Conservation (phyloP, 2,113 vertebrate species). For the Microtus richardsoni region DNA sequence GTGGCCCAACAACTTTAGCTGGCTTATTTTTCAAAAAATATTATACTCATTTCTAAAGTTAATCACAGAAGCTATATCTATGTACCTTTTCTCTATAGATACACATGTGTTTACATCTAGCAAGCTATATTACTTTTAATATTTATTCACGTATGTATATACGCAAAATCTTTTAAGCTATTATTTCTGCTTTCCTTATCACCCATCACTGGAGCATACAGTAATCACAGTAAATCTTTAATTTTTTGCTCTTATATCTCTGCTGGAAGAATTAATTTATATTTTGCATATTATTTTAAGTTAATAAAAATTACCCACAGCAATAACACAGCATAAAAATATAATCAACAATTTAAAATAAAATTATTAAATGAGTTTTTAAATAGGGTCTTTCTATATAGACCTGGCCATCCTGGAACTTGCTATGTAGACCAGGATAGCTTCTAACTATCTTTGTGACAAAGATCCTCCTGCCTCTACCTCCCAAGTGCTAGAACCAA, state of each 20-base stretch:
- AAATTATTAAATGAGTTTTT: background rate
- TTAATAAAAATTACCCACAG: background rate
- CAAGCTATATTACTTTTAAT: background rate
- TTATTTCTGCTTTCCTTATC: slow-evolving; percentile 52
- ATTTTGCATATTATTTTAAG: slow-evolving; percentile 47
- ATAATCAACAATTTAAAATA: slow-evolving; percentile 38
- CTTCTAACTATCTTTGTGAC: background rate
- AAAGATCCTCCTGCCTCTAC: background rate
- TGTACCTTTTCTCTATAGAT: background rate
- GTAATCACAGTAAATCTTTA: slow-evolving; percentile 43
- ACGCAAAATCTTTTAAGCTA: background rate
- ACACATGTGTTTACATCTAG: background rate
- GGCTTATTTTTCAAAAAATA: slow-evolving; percentile 33
- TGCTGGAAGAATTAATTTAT: slow-evolving; percentile 47
- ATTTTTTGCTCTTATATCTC: slow-evolving; percentile 14
- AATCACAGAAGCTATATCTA: slow-evolving; percentile 13
- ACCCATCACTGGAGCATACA: background rate
- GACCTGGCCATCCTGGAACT: background rate
- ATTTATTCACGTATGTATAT: background rate
- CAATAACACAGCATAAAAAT: slow-evolving; percentile 26
- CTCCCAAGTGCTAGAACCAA: background rate
- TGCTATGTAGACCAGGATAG: background rate
- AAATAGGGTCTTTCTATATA: background rate
- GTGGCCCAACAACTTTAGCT: background rate
- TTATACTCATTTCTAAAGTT: slow-evolving; percentile 26